These are phyloP conservation scores for Bhutanitis thaidina DNA, from an alignment of 2,888 invertebrate species.

Conservation along the genomic window DNA sequence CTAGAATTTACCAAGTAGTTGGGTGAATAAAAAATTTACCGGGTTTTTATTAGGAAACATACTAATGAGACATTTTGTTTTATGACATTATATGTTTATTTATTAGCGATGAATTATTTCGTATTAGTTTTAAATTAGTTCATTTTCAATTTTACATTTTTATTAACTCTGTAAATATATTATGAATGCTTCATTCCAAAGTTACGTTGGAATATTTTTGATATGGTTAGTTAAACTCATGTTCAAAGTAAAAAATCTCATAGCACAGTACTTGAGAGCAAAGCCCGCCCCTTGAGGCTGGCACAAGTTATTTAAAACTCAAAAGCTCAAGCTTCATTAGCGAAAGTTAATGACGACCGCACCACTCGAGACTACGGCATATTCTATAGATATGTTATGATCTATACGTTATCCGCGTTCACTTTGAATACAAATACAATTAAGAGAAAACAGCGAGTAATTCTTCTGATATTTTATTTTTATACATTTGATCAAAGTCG, in stretches of 20 bases:
- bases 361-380: constrained; percentile 39
- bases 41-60: constrained; percentile 35
- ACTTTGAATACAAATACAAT: constrained; percentile 9
- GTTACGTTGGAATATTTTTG: constrained; percentile 54
- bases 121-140: too few species aligned
- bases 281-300: constrained; percentile 61
- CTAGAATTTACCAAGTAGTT: constrained; percentile 58
- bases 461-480: too few species aligned
- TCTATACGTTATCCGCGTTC: not conserved
- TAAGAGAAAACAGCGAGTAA: not conserved
- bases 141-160: not conserved
- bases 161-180: too few species aligned
- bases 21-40: constrained; percentile 38
- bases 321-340: constrained; percentile 77
- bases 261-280: constrained; percentile 36
- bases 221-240: constrained; percentile 63
- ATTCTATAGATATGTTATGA: not conserved
- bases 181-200: constrained; percentile 40
- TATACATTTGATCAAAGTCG: too few species aligned
- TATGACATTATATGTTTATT: not conserved
- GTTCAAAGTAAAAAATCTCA: constrained; percentile 66
- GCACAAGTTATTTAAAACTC: constrained; percentile 71
- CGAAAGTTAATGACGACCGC: constrained; percentile 74
- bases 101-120: not conserved
- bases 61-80: constrained; percentile 30